Base-by-base conservation (phyloP, 2,113 vertebrate genomes). In the Microcebus murinus region DNA sequence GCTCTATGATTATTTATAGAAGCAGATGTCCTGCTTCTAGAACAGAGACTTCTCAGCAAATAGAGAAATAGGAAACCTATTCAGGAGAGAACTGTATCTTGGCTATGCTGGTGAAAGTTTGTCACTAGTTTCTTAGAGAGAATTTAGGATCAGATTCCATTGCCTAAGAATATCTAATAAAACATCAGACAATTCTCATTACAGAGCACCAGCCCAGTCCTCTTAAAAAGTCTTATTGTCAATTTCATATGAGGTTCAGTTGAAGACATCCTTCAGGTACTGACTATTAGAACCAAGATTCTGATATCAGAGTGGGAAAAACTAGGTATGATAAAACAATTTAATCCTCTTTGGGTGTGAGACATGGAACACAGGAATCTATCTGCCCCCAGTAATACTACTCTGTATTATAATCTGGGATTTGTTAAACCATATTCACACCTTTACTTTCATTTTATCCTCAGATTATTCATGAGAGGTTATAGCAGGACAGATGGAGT, bases 81-180 rank as follows among this genome's bases (percentile, higher is more conserved):
- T 10, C 3, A 45, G 36, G 39, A 68, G 52, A 73, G 36, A 94
- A n/a, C 25, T 11, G 0, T 17, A 6, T 77, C 50, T 83, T 82
- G 74, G 68, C 31, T 74, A 73, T 18, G 23, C 25, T n/a, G 1
- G 52, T n/a, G 89, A n/a, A 76, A 8, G 18, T 17, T 71, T 92
- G 76, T 82, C 11, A 55, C 12, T 18, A 36, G 11, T 90, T 94
- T 87, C 48, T 79, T 55, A 73, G 10, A 65, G 57, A 77, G 86
- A 63, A 74, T 80, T 61, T 65, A 85, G 36, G 34, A 29, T 82
- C 45, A 88, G n/a, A 18, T 76, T 88, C 18, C 21, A 48, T 42
- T 91, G 39, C 45, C 42, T 74, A 81, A 94, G 85, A 80, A 70
- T 83, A 90, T 80, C n/a, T 88, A 81, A 91, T 61, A 74, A 84